Base-by-base conservation (phyloP, 2,113 vertebrate species). In the Rhinolophus sinicus region DNA sequence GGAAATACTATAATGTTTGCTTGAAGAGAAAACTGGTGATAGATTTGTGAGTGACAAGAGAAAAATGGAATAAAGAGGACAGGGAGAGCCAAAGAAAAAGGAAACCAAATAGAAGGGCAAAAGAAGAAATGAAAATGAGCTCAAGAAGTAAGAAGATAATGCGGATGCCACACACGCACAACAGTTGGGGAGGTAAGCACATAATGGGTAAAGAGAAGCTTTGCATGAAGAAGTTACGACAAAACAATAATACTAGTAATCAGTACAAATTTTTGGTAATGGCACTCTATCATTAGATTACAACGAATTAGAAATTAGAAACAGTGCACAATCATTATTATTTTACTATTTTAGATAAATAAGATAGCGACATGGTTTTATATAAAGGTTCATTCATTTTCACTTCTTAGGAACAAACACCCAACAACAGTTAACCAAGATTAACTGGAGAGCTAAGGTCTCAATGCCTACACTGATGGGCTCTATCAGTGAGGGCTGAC, bases 351-450 rank as follows among this genome's bases (percentile, higher is more conserved):
- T 30, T 47, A 86, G 70, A 54, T 52, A 88, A 92, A 60, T 8
- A 93, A 87, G 47, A 86, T 28, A 72, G 54, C 60, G 90, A 75
- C 6, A 40, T 11, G 8, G 28, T 69, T 95, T 96, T 93, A 90
- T 8, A 82, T 47, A 78, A 21, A 83, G 83, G 40, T 80, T 82
- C 50, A 70, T 50, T 88, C 50, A 54, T 54, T 75, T 52, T 92
- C 60, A 89, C 16, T 92, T 50, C 56, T 94, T 19, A 10, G 50
- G 60, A 97, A 97, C 9, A 65, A 97, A 97, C 9, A 82, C 7
- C 38, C 38, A 92, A 13, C 33, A 82, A 60, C 6, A 80, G 60
- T 33, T 89, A 84, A 75, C 10, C 56, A 44, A 83, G n/a, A 35
- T 50, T 64, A 83, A 78, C 44, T 38, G 75, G 18, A 93, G 24